Percentiles rank a stretch among this genome's conserved stretches.
Evolutionary conservation across 2,888 invertebrate genomes (phyloP).

Genomic region (Luperina testacea): DNA sequence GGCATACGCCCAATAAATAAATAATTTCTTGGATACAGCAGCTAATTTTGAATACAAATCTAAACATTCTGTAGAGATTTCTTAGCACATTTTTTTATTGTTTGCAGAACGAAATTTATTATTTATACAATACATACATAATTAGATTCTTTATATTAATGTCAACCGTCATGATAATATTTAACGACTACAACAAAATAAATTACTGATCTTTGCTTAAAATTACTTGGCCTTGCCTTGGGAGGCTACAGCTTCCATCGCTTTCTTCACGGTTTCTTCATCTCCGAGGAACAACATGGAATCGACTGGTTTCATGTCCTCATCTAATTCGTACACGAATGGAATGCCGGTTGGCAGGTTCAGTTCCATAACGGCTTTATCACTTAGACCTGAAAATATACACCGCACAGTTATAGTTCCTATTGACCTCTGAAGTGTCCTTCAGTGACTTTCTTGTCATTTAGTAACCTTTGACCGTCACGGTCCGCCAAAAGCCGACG

Average conservation of each 20-base stretch:
- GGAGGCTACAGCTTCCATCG: slow-evolving; percentile 94
- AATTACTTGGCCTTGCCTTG: slow-evolving; percentile 93
- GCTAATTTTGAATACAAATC: slow-evolving; percentile 51
- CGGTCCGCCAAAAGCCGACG: background rate
- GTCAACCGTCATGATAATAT: slow-evolving; percentile 30
- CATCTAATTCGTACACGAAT: slow-evolving; percentile 94
- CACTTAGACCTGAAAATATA: slow-evolving; percentile 90
- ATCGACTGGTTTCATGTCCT: slow-evolving; percentile 92
- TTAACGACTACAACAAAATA: slow-evolving; percentile 47
- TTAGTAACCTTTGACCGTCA: slow-evolving; percentile 2
- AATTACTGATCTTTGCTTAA: slow-evolving; percentile 32
- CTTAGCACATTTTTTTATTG: slow-evolving; percentile 20
- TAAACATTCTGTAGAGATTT: slow-evolving; percentile 54
- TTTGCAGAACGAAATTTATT: slow-evolving; percentile 13
- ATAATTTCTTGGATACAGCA: slow-evolving; percentile 37
- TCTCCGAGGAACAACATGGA: slow-evolving; percentile 94
- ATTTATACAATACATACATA: slow-evolving; percentile 21
- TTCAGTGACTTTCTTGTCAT: slow-evolving; percentile 1
- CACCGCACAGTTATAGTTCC: background rate
- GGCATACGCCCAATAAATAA: slow-evolving; percentile 61
- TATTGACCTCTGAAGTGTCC: background rate
- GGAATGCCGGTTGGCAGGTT: slow-evolving; percentile 95
- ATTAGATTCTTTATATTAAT: slow-evolving; percentile 38
- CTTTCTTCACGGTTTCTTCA: slow-evolving; percentile 93
- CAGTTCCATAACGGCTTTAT: slow-evolving; percentile 93